Evolutionary conservation across 2,113 vertebrate species (phyloP).

Genomic region (Oenanthe oenanthe): DNA sequence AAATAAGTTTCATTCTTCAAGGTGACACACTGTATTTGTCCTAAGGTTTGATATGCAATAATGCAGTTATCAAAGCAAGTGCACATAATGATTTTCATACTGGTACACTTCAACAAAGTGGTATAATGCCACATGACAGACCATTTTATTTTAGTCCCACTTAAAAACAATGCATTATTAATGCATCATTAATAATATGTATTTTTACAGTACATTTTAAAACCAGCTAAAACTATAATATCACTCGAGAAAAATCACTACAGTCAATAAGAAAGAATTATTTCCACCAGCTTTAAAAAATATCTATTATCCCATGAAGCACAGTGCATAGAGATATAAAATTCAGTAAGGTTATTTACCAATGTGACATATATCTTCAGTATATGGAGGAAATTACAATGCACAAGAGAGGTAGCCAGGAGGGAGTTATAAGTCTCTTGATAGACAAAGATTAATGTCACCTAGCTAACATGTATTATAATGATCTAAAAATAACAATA

Average conservation of each 20-base stretch:
- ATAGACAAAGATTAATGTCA: background rate
- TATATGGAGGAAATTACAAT: background rate
- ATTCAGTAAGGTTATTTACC: background rate
- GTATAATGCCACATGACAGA: background rate
- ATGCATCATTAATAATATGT: background rate
- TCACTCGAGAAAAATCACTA: background rate
- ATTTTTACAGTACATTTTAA: background rate
- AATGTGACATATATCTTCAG: background rate
- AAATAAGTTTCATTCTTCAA: background rate
- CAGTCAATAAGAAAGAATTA: background rate
- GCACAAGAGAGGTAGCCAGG: background rate
- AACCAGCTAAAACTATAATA: background rate
- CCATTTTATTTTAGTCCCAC: background rate
- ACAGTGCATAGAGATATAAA: background rate
- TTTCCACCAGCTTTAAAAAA: background rate
- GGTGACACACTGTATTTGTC: background rate
- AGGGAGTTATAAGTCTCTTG: background rate
- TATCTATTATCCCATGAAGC: background rate
- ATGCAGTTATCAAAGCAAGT: background rate
- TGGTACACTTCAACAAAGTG: background rate
- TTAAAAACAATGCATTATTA: background rate
- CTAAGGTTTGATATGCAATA: background rate
- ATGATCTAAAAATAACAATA: background rate
- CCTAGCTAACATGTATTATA: background rate
- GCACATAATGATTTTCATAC: background rate